These are phyloP conservation scores for Lamprotornis superbus DNA, from an alignment of 2,113 vertebrate species.

Conservation along the genomic window DNA sequence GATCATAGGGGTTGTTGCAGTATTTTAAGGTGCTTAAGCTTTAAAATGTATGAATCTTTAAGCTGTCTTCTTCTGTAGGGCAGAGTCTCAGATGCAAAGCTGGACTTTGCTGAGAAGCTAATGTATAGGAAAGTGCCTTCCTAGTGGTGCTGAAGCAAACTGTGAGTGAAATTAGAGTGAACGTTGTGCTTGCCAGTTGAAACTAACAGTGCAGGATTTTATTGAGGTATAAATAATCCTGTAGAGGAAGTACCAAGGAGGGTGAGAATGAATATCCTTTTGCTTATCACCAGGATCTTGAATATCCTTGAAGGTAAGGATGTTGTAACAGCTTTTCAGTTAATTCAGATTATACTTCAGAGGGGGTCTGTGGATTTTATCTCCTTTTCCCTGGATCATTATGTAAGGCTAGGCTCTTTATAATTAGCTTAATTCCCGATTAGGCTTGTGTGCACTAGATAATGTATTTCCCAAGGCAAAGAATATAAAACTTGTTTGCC, in stretches of 20 bases:
- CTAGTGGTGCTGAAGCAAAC: neutral
- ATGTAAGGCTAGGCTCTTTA: neutral
- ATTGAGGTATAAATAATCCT: neutral
- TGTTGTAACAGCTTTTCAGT: neutral
- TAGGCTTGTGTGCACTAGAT: conserved; percentile 4
- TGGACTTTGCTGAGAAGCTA: neutral
- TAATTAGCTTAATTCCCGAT: conserved; percentile 24
- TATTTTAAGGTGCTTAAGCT: neutral
- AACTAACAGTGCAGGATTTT: neutral
- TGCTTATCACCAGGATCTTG: neutral
- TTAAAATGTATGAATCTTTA: neutral
- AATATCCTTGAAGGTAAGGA: conserved; percentile 7
- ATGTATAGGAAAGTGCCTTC: neutral
- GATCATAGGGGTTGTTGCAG: neutral
- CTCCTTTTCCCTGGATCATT: conserved; percentile 33
- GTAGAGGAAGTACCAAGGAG: neutral
- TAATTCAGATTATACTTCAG: conserved; percentile 21
- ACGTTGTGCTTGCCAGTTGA: neutral
- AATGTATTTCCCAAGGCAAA: conserved; percentile 22
- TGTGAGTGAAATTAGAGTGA: neutral
- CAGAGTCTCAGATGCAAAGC: neutral
- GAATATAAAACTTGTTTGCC: neutral
- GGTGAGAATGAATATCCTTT: neutral
- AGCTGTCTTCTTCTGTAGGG: neutral
- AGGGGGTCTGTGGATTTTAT: conserved; percentile 2